Conservation (phyloP, 2,797 vertebrate genomes). For the Brachyalestes nurse region DNA sequence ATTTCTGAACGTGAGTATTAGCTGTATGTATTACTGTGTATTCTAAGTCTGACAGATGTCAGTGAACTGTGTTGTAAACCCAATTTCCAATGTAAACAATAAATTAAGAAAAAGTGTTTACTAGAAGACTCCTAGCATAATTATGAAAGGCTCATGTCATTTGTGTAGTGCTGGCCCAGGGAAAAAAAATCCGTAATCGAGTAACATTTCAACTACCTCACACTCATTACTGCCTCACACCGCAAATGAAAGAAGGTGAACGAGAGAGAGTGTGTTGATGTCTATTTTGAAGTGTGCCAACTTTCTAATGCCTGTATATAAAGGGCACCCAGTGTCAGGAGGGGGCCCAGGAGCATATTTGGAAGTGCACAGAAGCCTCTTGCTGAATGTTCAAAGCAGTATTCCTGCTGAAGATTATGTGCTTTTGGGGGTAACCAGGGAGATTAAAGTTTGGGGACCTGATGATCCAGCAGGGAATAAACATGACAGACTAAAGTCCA, state of each 20-base stretch:
- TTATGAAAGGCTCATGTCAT: no score
- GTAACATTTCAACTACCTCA: no score
- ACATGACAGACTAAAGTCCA: constrained; percentile 12
- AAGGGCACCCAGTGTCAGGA: neutral
- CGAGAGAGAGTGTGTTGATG: neutral
- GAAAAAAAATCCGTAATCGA: no score
- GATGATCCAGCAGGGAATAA: constrained; percentile 17
- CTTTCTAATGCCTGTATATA: neutral
- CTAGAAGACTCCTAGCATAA: no score
- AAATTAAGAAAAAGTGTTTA: no score
- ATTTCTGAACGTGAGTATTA: no score
- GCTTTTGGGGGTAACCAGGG: constrained; percentile 20
- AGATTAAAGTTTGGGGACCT: constrained; percentile 1
- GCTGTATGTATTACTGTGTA: no score
- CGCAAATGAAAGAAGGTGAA: neutral
- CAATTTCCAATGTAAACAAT: no score
- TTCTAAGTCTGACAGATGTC: no score
- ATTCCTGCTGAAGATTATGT: constrained; percentile 25
- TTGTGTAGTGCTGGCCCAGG: no score
- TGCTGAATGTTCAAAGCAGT: constrained; percentile 52
- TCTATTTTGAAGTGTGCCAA: constrained; percentile 17
- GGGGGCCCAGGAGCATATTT: neutral
- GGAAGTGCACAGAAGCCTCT: constrained; percentile 6
- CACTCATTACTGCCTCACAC: no score
- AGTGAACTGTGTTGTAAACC: no score